Base-by-base conservation (phyloP, 2,113 vertebrate species). In the Callospermophilus lateralis region DNA sequence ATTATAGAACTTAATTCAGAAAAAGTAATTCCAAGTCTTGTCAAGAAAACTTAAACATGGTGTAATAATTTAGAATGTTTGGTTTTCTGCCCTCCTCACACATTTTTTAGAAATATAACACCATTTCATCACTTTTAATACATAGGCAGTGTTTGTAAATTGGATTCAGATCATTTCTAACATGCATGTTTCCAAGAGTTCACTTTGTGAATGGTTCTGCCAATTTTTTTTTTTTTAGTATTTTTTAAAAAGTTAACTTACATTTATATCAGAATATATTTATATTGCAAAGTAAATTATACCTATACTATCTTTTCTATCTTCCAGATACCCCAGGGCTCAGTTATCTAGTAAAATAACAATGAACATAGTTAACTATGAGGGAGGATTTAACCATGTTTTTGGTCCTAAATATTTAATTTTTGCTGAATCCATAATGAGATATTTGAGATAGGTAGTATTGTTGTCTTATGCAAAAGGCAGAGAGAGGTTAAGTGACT, bases 391-490 rank as follows among this genome's bases (percentile, higher is more conserved):
- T 53, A 83, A 17, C 53, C 30, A n/a, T 45, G 12, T 45, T 94
- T 58, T 95, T 16, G 55, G 45, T 78, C 6, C 58, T 86, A 42
- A 78, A 37, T 53, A 39, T 45, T 78, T 85, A 51, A 13, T 89
- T 95, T 55, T 55, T 90, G 34, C 93, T 80, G 55, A 97, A 81
- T 8, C 39, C 6, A 87, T 92, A 61, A 32, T 63, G 32, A 28
- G 4, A 8, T 61, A 20, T 45, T 12, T 16, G 20, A 94, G 32
- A 34, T 34, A 78, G 4, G 12, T 34, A 37, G 48, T 81, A 28
- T 30, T n/a, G 30, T 68, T 32, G 7, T 86, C 22, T 84, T 87
- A 37, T 86, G 22, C 17, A 61, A 10, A n/a, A 78, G 84, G 48
- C 24, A 53, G 11, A 79, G 22, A 81, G 58, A 89, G 34, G 42